Conservation (phyloP, 2,888 invertebrate genomes). For the Ophioninae sp. region DNA sequence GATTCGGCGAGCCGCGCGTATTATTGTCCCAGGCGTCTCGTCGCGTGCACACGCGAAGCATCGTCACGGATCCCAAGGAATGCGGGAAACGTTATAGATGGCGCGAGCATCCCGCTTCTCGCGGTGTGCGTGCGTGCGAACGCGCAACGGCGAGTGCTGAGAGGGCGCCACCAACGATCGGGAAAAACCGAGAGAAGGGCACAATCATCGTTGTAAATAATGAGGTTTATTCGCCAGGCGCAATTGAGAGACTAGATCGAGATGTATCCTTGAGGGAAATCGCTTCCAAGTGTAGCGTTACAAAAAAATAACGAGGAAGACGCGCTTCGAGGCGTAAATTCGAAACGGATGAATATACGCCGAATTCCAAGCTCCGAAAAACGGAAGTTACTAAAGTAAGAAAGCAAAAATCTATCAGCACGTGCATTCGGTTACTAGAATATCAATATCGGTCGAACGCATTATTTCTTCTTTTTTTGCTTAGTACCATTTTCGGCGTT, state of each 20-base stretch:
- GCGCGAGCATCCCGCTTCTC: slow-evolving; percentile 12
- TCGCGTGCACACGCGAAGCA: slow-evolving; percentile 16
- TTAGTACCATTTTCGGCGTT: not conserved
- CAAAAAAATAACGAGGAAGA: not conserved
- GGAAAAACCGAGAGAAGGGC: not conserved
- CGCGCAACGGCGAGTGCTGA: not conserved
- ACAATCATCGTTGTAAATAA: slow-evolving; percentile 10
- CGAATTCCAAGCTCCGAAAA: not conserved
- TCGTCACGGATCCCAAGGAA: slow-evolving; percentile 8
- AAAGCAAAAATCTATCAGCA: not conserved
- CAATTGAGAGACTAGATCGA: not conserved
- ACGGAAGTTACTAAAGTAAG: not conserved
- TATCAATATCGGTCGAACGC: too few species aligned
- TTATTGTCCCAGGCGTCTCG: slow-evolving; percentile 2
- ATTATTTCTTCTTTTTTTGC: not conserved
- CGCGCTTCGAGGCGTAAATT: not conserved
- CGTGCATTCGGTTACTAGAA: too few species aligned
- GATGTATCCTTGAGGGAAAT: not conserved
- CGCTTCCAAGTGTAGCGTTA: not conserved
- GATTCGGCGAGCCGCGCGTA: not conserved
- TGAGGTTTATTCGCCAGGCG: not conserved
- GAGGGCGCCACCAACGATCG: slow-evolving; percentile 13
- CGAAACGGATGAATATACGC: not conserved
- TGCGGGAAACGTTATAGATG: slow-evolving; percentile 24
- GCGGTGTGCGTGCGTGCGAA: slow-evolving; percentile 3